Conservation (phyloP, 1,140 invertebrate genomes). For the Anadara kagoshimensis region DNA sequence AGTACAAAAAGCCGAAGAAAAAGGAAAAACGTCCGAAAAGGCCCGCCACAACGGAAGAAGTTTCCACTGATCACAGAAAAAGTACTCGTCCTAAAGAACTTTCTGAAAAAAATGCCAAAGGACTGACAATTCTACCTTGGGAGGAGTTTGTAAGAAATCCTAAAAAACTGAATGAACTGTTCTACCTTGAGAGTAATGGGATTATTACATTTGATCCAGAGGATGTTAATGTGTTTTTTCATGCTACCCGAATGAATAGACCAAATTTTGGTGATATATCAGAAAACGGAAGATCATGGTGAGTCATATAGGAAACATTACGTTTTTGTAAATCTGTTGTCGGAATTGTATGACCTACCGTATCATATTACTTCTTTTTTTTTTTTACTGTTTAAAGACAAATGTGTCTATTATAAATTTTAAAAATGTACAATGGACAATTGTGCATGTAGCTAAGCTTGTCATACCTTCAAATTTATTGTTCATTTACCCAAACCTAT, state of each 20-base stretch:
- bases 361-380: no score
- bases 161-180: conserved; percentile 45
- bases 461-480: no score
- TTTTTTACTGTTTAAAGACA: no score
- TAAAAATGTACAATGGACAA: no score
- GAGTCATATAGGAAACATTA: conserved; percentile 9
- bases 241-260: conserved; percentile 50
- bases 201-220: conserved; percentile 52
- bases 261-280: conserved; percentile 51
- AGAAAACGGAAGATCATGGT: conserved; percentile 55
- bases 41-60: not conserved
- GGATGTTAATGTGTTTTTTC: conserved; percentile 58
- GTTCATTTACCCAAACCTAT: no score
- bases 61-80: conserved; percentile 9
- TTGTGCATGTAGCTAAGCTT: no score
- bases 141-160: conserved; percentile 54
- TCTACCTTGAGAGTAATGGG: conserved; percentile 46
- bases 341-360: no score
- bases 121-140: conserved; percentile 53
- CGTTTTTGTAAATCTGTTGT: no score
- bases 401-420: no score
- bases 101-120: conserved; percentile 40
- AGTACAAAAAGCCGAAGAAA: not conserved
- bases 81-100: conserved; percentile 32
- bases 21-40: not conserved